phyloP scores from a whole-genome alignment of 2,888 invertebrate genomes.

The Tenthredo notha region DNA sequence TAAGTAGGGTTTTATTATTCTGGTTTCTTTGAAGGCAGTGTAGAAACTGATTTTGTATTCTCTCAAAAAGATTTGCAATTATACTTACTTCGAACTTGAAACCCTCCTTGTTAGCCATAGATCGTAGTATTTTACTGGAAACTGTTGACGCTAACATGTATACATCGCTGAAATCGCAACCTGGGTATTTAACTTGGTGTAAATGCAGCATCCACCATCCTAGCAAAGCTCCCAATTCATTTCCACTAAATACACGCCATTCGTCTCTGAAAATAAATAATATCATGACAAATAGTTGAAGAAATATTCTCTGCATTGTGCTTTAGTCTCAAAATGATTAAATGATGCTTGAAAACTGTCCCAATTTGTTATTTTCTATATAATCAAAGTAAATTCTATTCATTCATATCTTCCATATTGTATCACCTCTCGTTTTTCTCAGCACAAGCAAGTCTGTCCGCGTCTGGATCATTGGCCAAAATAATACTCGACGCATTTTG shows the following conservation, averaged over 20 bases:
- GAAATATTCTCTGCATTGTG: background rate
- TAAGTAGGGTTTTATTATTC: background rate
- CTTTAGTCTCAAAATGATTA: background rate
- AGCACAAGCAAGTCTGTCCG: slow-evolving; percentile 94
- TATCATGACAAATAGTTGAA: background rate
- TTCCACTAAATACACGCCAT: slow-evolving; percentile 96
- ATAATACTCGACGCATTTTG: slow-evolving; percentile 86
- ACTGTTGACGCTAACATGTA: slow-evolving; percentile 97
- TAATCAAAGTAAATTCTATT: slow-evolving; percentile 5
- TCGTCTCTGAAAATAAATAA: slow-evolving; percentile 79
- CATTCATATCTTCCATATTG: background rate
- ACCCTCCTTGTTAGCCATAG: slow-evolving; percentile 90
- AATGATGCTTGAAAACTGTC: background rate
- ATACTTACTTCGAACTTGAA: slow-evolving; percentile 82
- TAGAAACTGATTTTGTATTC: background rate
- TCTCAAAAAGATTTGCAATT: background rate
- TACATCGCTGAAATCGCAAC: slow-evolving; percentile 81
- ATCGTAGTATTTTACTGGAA: slow-evolving; percentile 94
- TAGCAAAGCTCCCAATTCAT: slow-evolving; percentile 95
- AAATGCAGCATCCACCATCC: slow-evolving; percentile 95
- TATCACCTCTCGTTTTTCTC: slow-evolving; percentile 86
- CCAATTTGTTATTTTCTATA: slow-evolving; percentile 38
- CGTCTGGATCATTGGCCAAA: slow-evolving; percentile 99
- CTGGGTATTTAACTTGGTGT: slow-evolving; percentile 79
- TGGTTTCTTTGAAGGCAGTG: slow-evolving; percentile 25